phyloP scores from a whole-genome alignment of 2,113 vertebrate genomes.

The Crocuta crocuta region DNA sequence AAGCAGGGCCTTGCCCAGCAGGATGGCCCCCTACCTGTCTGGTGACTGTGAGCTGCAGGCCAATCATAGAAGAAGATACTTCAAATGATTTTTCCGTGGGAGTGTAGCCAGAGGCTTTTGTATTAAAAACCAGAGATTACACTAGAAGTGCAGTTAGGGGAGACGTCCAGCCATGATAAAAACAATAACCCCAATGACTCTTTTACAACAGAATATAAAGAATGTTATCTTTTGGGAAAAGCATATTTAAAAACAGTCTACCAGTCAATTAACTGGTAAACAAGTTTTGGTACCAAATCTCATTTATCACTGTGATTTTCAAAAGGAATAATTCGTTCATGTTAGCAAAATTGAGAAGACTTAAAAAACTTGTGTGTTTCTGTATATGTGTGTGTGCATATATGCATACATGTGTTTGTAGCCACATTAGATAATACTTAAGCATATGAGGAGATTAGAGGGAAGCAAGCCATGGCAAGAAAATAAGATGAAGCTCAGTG shows the following conservation, averaged over 20 bases:
- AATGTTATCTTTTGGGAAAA: background rate
- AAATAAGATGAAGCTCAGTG: background rate
- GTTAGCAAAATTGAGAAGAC: background rate
- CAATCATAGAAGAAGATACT: conserved; percentile 31
- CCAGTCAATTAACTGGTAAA: background rate
- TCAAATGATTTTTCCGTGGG: conserved; percentile 24
- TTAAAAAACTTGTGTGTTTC: background rate
- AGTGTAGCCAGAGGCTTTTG: background rate
- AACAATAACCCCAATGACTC: background rate
- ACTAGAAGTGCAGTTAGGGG: background rate
- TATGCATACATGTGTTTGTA: background rate
- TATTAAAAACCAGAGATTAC: conserved; percentile 44
- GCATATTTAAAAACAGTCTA: conserved; percentile 15
- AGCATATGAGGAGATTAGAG: background rate
- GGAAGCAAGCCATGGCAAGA: background rate
- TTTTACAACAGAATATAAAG: background rate
- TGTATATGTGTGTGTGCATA: background rate
- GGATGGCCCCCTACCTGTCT: background rate
- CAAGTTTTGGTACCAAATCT: background rate
- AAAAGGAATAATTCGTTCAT: background rate
- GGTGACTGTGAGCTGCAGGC: background rate
- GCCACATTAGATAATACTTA: background rate
- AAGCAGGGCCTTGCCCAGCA: conserved; percentile 42
- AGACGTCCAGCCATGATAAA: background rate
- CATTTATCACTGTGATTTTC: background rate